These are phyloP conservation scores for Asteroscopus sphinx DNA, from an alignment of 2,888 invertebrate species.

Conservation along the genomic window DNA sequence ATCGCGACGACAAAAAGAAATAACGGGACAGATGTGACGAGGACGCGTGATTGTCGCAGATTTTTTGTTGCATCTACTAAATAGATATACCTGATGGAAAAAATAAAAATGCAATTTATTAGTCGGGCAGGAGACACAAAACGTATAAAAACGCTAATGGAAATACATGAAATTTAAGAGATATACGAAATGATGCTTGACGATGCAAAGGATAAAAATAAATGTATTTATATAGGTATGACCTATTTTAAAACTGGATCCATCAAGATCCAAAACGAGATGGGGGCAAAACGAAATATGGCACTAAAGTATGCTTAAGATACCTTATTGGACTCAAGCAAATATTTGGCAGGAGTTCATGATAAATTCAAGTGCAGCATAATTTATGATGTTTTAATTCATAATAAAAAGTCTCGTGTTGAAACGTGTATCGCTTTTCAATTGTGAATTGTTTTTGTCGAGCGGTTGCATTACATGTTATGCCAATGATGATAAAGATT, in stretches of 20 bases:
- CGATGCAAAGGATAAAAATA: conserved; percentile 4
- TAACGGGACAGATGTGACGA: conserved; percentile 71
- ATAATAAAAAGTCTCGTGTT: conserved; percentile 61
- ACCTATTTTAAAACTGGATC: conserved; percentile 47
- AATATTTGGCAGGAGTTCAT: conserved; percentile 61
- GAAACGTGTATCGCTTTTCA: conserved; percentile 57
- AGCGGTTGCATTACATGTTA: conserved; percentile 20
- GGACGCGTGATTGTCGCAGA: conserved; percentile 56
- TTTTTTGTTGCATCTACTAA: conserved; percentile 59
- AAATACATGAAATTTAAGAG: conserved; percentile 12
- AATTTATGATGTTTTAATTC: conserved; percentile 78
- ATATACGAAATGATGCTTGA: conserved; percentile 9
- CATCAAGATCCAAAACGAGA: conserved; percentile 32
- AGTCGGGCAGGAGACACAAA: conserved; percentile 3
- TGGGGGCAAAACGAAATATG: conserved; percentile 58
- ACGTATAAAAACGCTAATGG: conserved; percentile 9
- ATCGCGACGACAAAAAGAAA: conserved; percentile 70
- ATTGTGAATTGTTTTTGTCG: conserved; percentile 39
- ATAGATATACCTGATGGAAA: conserved; percentile 10
- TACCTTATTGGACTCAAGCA: conserved; percentile 63
- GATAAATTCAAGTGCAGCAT: conserved; percentile 70
- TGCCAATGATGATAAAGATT: conserved; percentile 17
- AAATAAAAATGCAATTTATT: conserved; percentile 24
- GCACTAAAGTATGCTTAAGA: conserved; percentile 63
- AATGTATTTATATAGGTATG: conserved; percentile 34